Percentiles rank a stretch among this genome's conserved stretches.
Conservation (phyloP, 2,113 vertebrate species). For the Noturus placidus region DNA sequence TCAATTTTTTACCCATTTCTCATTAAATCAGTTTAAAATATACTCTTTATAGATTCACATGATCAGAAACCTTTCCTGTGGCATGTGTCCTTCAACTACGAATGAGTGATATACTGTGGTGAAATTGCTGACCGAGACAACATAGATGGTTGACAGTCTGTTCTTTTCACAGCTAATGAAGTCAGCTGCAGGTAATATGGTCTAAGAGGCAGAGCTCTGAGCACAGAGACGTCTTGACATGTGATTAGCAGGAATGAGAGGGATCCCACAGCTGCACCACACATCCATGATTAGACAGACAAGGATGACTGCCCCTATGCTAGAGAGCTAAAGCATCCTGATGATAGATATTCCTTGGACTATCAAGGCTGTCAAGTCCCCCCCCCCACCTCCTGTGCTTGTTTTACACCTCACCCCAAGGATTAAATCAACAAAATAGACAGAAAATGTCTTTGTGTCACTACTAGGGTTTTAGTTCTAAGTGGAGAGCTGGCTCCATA, state of each 20-base stretch:
- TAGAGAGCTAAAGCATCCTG: conserved; percentile 56
- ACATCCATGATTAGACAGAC: conserved; percentile 60
- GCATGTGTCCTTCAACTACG: conserved; percentile 15
- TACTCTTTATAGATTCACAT: background rate
- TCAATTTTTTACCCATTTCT: background rate
- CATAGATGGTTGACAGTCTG: conserved; percentile 41
- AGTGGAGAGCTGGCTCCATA: conserved; percentile 68
- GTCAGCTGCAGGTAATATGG: conserved; percentile 59
- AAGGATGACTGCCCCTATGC: conserved; percentile 63
- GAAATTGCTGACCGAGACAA: conserved; percentile 33
- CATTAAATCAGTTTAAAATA: background rate
- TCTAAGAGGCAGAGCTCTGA: conserved; percentile 47
- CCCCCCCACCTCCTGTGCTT: conserved; percentile 41
- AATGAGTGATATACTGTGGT: conserved; percentile 6
- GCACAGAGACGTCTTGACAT: conserved; percentile 49
- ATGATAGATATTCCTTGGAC: conserved; percentile 57
- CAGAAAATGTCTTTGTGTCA: conserved; percentile 76
- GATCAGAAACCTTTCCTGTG: conserved; percentile 3
- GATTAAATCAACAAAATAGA: conserved; percentile 73
- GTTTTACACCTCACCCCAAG: conserved; percentile 63
- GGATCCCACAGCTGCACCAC: conserved; percentile 56
- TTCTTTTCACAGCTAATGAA: conserved; percentile 33
- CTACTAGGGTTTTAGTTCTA: conserved; percentile 74
- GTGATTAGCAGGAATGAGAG: conserved; percentile 60
- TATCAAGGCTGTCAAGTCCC: conserved; percentile 45